A percentile compares a stretch with the other conserved stretches of the same genome.
phyloP scores from a whole-genome alignment of 2,797 vertebrate species.

The Oreortyx pictus region DNA sequence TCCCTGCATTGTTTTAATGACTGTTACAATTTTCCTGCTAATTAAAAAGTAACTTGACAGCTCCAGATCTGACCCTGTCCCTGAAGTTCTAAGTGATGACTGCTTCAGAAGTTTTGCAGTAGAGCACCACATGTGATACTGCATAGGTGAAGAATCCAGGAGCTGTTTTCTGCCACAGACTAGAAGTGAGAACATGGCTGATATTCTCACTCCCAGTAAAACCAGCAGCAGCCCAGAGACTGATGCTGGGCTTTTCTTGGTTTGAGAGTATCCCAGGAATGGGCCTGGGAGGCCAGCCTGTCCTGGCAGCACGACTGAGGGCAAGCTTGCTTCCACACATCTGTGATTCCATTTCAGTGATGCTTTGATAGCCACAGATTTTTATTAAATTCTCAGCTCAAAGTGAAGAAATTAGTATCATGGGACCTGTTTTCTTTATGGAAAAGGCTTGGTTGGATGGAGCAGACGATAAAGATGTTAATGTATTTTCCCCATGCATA shows the following conservation, averaged over 20 bases:
- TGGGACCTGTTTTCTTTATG: slow-evolving; percentile 70
- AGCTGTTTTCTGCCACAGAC: neutral
- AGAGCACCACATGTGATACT: neutral
- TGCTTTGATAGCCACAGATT: slow-evolving; percentile 64
- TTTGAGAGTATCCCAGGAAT: neutral
- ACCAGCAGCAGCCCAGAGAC: too few relatives aligned
- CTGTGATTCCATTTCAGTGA: slow-evolving; percentile 57
- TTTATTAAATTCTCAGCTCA: slow-evolving; percentile 61
- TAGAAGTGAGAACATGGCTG: neutral
- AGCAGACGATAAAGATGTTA: slow-evolving; percentile 70
- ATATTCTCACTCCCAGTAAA: too few relatives aligned
- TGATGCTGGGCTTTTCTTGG: neutral
- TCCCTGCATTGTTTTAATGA: neutral
- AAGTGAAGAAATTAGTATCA: slow-evolving; percentile 72
- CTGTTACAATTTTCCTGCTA: neutral
- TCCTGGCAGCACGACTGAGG: slow-evolving; percentile 9
- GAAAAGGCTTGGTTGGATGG: slow-evolving; percentile 62
- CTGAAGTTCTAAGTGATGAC: neutral
- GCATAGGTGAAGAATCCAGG: neutral
- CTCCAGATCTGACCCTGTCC: neutral
- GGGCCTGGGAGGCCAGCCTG: slow-evolving; percentile 48
- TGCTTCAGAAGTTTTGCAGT: neutral
- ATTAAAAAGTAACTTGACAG: neutral
- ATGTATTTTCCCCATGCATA: slow-evolving; percentile 58
- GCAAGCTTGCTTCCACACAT: slow-evolving; percentile 53